Conservation (phyloP, 2,113 vertebrate genomes). For the Triplophysa tibetana region DNA sequence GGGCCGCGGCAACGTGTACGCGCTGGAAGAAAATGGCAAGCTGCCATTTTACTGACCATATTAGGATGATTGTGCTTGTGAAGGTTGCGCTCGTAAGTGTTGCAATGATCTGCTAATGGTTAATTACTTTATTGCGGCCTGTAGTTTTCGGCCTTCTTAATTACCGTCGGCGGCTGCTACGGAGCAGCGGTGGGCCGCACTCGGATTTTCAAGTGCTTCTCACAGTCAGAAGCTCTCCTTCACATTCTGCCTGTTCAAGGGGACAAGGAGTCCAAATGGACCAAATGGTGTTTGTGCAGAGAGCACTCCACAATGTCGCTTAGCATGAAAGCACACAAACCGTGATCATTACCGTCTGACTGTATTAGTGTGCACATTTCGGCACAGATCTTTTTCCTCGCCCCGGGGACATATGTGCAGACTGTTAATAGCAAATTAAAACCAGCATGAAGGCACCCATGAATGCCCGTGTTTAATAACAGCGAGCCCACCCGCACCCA, state of each 20-base stretch:
- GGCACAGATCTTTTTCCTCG: not conserved
- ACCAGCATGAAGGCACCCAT: conserved; percentile 26
- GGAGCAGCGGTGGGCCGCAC: conserved; percentile 42
- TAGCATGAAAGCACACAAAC: too few relatives aligned
- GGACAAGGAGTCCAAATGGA: conserved; percentile 30
- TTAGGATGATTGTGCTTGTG: conserved; percentile 66
- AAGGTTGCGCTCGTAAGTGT: conserved; percentile 73
- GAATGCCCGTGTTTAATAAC: conserved; percentile 23
- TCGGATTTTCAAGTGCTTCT: conserved; percentile 41
- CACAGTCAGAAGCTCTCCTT: conserved; percentile 64
- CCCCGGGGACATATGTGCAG: conserved; percentile 20
- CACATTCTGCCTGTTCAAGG: conserved; percentile 55
- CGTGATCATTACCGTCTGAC: not conserved
- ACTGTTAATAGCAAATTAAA: conserved; percentile 49
- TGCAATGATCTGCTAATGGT: conserved; percentile 69
- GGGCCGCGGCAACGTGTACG: conserved; percentile 44
- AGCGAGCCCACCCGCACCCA: conserved; percentile 28
- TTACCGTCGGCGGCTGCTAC: conserved; percentile 46
- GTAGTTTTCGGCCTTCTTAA: conserved; percentile 48
- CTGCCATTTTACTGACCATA: conserved; percentile 68
- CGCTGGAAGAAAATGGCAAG: conserved; percentile 58
- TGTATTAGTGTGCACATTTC: not conserved
- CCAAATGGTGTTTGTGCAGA: too few relatives aligned
- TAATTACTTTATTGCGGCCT: conserved; percentile 68
- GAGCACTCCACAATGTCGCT: not conserved